These are phyloP conservation scores for Geotrupes spiniger DNA, from an alignment of 2,888 invertebrate genomes.

Conservation along the genomic window DNA sequence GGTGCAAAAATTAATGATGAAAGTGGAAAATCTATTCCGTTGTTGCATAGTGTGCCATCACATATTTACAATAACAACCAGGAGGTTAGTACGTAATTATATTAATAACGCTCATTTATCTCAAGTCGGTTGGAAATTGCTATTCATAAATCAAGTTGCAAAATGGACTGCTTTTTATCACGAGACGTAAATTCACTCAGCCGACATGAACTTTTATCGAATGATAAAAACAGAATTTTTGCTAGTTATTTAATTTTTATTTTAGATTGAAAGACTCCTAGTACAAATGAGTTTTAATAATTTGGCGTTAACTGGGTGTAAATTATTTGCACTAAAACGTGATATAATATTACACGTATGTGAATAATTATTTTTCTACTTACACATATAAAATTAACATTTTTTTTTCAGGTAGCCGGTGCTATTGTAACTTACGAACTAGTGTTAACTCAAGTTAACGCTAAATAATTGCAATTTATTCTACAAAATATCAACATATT, in stretches of 20 bases:
- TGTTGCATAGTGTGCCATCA: conserved; percentile 63
- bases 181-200: too few species aligned
- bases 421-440: conserved; percentile 45
- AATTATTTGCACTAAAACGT: conserved; percentile 39
- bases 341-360: conserved; percentile 28
- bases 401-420: conserved; percentile 39
- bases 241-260: conserved; percentile 12
- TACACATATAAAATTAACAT: conserved; percentile 6
- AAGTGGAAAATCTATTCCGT: conserved; percentile 38
- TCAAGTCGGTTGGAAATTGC: neutral
- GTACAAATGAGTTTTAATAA: conserved; percentile 43
- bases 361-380: neutral
- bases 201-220: too few species aligned
- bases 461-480: conserved; percentile 16
- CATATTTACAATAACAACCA: conserved; percentile 55
- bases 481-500: too few species aligned
- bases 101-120: neutral
- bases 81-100: conserved; percentile 36
- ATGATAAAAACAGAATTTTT: too few species aligned
- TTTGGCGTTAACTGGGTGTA: conserved; percentile 43
- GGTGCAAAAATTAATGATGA: conserved; percentile 43
- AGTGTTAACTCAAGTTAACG: conserved; percentile 39
- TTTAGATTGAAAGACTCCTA: conserved; percentile 42
- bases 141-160: too few species aligned
- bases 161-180: too few species aligned